Percentiles rank a stretch among this genome's conserved stretches.
These are phyloP conservation scores for Pocillopora verrucosa DNA, from an alignment of 64 coral and sea anemone species.

Conservation along the genomic window DNA sequence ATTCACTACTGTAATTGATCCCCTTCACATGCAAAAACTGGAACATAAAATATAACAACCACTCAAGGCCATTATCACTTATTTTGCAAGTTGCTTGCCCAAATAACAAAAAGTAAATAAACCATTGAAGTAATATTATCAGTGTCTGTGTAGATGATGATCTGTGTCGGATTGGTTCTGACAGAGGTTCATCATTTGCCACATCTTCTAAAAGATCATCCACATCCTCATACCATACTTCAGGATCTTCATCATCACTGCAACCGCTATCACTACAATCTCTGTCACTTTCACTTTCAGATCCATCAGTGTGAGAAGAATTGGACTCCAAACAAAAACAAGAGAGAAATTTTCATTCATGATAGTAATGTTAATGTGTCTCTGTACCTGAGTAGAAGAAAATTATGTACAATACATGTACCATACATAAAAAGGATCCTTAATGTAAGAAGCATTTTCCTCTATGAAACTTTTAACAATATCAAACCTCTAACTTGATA, in stretches of 20 bases:
- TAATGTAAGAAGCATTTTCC: too few species aligned
- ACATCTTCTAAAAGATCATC: constrained; percentile 31
- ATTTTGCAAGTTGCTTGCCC: constrained; percentile 43
- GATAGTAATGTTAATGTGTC: neutral
- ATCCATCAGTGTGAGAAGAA: neutral
- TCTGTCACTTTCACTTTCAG: neutral
- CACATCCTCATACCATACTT: constrained; percentile 30
- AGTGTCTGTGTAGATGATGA: neutral
- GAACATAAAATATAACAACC: constrained; percentile 26
- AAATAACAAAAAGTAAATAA: constrained; percentile 28
- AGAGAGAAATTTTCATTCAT: neutral
- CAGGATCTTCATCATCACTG: neutral
- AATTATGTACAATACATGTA: too few species aligned
- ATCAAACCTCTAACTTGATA: too few species aligned
- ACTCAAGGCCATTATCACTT: constrained; percentile 40
- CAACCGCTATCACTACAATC: neutral
- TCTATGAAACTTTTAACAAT: too few species aligned
- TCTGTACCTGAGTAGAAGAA: neutral
- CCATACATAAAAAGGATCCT: too few species aligned
- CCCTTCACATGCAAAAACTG: constrained; percentile 18
- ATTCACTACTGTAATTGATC: neutral
- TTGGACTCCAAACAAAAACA: neutral
- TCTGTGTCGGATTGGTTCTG: constrained; percentile 15
- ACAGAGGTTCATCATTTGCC: constrained; percentile 16
- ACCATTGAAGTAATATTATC: constrained; percentile 39